phyloP scores from a whole-genome alignment of 2,113 vertebrate species.

The Rostratula benghalensis region DNA sequence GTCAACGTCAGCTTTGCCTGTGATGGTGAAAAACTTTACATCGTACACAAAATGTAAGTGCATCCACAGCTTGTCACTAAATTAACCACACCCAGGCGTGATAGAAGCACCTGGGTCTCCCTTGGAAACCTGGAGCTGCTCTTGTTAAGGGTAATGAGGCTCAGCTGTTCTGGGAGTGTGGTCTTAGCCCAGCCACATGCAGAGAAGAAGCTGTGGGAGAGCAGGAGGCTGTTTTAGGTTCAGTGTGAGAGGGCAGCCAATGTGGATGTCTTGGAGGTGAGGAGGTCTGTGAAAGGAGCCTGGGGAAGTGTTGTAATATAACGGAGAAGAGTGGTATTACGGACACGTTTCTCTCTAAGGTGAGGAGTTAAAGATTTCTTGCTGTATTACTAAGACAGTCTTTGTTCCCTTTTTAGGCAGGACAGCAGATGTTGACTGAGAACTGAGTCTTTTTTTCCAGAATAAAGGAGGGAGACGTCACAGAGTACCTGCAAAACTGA shows the following conservation, averaged over 20 bases:
- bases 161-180: background rate
- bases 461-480: too few relatives aligned
- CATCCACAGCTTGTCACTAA: background rate
- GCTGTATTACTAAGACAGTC: accelerated
- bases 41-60: background rate
- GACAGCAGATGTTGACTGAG: background rate
- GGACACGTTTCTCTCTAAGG: background rate
- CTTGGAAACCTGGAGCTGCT: too few relatives aligned
- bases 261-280: accelerated
- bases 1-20: background rate
- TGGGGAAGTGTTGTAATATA: accelerated
- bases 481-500: accelerated
- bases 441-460: background rate
- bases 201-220: accelerated
- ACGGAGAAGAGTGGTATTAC: accelerated
- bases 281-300: background rate
- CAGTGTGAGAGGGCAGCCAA: accelerated
- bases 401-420: background rate
- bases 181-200: accelerated
- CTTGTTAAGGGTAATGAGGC: background rate
- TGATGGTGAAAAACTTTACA: background rate
- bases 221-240: accelerated
- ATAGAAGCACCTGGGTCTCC: background rate
- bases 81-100: background rate
- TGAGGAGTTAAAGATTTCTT: background rate